Conservation (phyloP, 2,113 vertebrate genomes). For the Lagopus muta region DNA sequence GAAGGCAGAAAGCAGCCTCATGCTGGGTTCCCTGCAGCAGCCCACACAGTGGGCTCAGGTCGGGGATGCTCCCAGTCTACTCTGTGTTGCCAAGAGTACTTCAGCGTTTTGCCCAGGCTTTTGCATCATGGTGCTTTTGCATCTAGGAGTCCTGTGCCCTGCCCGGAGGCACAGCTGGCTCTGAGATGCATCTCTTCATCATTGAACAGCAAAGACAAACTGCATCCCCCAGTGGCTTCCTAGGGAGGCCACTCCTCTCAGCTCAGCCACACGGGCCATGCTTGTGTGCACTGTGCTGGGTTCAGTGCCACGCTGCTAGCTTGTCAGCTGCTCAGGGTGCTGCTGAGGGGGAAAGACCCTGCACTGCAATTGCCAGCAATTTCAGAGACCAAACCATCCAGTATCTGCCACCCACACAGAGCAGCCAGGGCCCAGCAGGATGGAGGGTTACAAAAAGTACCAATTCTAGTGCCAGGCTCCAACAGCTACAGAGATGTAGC, state of each 20-base stretch:
- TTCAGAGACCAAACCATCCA: accelerated
- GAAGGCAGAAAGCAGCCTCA: background rate
- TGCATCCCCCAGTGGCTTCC: accelerated
- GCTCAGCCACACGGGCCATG: no score
- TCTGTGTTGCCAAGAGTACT: background rate
- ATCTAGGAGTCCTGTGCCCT: background rate
- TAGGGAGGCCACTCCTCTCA: accelerated
- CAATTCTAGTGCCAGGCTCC: background rate
- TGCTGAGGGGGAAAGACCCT: background rate
- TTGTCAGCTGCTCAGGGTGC: accelerated
- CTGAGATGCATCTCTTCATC: background rate
- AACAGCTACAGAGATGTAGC: background rate
- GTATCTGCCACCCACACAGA: accelerated
- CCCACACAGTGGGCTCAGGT: no score
- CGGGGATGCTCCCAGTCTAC: no score
- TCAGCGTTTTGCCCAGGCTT: background rate
- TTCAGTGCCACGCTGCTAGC: accelerated
- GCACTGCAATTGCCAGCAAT: accelerated
- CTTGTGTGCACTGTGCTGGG: accelerated
- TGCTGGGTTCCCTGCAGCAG: accelerated
- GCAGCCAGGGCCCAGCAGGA: background rate
- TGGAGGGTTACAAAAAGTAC: background rate
- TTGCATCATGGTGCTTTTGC: background rate
- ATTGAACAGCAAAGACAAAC: background rate
- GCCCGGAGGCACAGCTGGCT: background rate